Conservation (phyloP, 2,797 vertebrate species). For the Hyperoplus immaculatus region DNA sequence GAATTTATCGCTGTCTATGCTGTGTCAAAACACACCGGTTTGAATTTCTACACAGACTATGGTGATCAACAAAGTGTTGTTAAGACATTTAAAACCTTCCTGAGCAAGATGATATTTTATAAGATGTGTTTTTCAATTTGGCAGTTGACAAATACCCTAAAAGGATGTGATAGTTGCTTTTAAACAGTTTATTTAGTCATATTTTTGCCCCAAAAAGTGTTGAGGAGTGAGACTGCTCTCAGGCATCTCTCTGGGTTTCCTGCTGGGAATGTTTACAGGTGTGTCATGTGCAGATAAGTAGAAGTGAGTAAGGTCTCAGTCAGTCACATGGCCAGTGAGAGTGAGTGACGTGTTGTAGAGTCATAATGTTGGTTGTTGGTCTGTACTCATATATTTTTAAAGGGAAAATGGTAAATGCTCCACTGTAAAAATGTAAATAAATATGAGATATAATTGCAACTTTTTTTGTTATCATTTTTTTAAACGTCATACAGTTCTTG, state of each 20-base stretch:
- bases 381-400: background rate
- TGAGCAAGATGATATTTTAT: background rate
- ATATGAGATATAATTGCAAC: background rate
- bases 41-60: no score
- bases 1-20: background rate
- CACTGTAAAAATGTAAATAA: background rate
- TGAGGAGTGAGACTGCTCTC: background rate
- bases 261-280: constrained; percentile 61
- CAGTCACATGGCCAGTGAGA: constrained; percentile 25
- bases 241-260: background rate
- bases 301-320: constrained; percentile 1
- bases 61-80: background rate
- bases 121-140: background rate
- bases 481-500: background rate
- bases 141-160: background rate
- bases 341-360: background rate
- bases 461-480: background rate
- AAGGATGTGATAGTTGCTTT: background rate
- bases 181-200: background rate
- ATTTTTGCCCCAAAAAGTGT: background rate
- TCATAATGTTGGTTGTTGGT: constrained; percentile 8
- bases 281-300: constrained; percentile 42
- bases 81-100: background rate
- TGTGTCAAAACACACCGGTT: background rate
- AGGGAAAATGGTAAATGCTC: constrained; percentile 4